Evolutionary conservation across 2,888 invertebrate genomes (phyloP), one percentile per base, ranked within the genome.

Genomic region (Cephus pulcher): DNA sequence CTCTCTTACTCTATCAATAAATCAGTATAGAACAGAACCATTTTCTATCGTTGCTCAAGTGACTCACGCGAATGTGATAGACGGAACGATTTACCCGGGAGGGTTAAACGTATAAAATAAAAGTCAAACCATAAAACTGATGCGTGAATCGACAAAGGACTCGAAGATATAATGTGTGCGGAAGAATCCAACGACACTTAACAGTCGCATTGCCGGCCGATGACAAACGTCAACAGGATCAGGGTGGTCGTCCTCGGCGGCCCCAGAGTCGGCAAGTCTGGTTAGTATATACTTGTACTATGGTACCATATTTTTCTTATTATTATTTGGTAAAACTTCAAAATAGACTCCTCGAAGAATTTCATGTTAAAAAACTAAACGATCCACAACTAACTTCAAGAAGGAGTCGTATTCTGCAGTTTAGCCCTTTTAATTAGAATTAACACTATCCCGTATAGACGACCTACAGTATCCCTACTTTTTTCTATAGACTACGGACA

Each of bases 181-280:
- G 78, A 81, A 78, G 83, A 80, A 70, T 80, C 82, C 30, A 85
- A 88, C 83, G 89, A 87, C 81, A 88, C 87, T 79, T 88, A 85
- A 86, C 81, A 75, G 73, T 76, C 75, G 75, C 78, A 76, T 79
- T 75, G 79, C 78, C 84, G 84, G 86, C 86, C 86, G 88, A 95
- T 96, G 95, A 96, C 96, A 93, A 95, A 95, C 93, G 95, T 95
- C 91, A 95, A 95, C 93, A 94, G 95, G 92, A 96, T 96, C 92
- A 94, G 95, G 93, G 95, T 96, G 92, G 96, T 96, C 93, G 95
- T 96, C 91, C 93, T 96, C 91, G 96, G 96, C 89, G 95, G 95
- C 91, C 94, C 95, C 88, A 93, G 95, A 90, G 95, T 96, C 91
- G 96, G 96, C 89, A 96, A 96, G 93, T 95, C 96, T 92, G 96